Percentiles rank a stretch among this genome's conserved stretches.
Evolutionary conservation across 92 coral and sea anemone genomes (phyloP).

Genomic region (Parazoanthus swiftii): DNA sequence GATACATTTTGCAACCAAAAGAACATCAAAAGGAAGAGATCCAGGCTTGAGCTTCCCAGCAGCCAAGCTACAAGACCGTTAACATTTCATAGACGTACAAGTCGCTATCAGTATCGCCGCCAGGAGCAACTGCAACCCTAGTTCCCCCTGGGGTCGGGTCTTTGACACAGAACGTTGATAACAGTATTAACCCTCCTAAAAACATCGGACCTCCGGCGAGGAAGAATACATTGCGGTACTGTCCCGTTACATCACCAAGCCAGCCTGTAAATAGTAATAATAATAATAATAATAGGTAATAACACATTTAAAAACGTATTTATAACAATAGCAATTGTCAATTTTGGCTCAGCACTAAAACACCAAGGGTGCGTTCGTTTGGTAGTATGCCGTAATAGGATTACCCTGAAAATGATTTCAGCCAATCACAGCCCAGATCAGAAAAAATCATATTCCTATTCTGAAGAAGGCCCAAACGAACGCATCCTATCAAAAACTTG

Average conservation of each 20-base stretch:
- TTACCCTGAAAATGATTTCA: no score
- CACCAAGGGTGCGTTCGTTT: no score
- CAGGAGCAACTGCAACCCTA: constrained; percentile 38
- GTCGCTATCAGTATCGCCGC: constrained; percentile 27
- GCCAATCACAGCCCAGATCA: no score
- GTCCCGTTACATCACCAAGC: constrained; percentile 76
- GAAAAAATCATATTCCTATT: no score
- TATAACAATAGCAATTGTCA: neutral
- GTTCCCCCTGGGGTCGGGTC: constrained; percentile 52
- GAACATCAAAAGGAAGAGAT: no score
- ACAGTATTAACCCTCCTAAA: constrained; percentile 71
- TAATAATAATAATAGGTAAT: neutral
- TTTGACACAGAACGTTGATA: constrained; percentile 64
- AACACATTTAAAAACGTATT: no score
- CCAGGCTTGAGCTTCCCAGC: neutral
- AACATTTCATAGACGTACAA: constrained; percentile 65
- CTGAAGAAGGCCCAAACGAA: no score
- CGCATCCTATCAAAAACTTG: no score
- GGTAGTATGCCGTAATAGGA: no score
- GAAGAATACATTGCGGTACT: constrained; percentile 75
- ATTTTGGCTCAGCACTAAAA: neutral
- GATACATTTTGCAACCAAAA: no score
- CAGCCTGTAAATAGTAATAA: constrained; percentile 68
- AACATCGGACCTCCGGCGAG: constrained; percentile 93
- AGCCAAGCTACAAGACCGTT: constrained; percentile 62